Base-by-base conservation (phyloP, 1,140 invertebrate species). In the Tetranychus cinnabarinus region DNA sequence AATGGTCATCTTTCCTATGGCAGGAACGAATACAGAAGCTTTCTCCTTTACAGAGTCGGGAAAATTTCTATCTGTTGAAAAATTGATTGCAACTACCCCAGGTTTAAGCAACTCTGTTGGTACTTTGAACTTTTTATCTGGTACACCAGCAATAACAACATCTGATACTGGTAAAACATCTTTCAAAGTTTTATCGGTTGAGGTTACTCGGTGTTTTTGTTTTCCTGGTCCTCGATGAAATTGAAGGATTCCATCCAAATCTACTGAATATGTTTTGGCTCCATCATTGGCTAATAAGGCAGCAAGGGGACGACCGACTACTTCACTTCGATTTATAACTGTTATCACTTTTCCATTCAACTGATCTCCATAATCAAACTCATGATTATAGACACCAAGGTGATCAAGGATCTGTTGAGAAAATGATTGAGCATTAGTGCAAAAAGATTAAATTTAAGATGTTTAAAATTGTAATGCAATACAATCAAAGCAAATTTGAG, bases 1-100 rank as follows among this genome's bases (percentile, higher is more conserved):
- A 59, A 56, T 66, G 39, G 61, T 64, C 59, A 65, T 61, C 58
- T 58, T 63, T 58, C 63, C 61, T 37, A 64, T 66, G 3, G 54
- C 37, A 31, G 54, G 45, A 13, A 61, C 59, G 46, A 61, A 63
- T 42, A 63, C 47, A 15, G 59, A 57, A 36, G 62, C 62, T 39
- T 58, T 61, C 3, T 45, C n/a, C 36, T 48, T 54, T 3, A 63
- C 54, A 4, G 61, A 42, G 35, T 61, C 59, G n/a, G 50, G 59
- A 39, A 63, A 63, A 47, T 63, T 63, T 36, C 50, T 61, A 42
- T 39, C 39, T 37, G 52, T 46, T 8, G 62, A 61, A 58, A 63
- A 63, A 45, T 63, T 61, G 13, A 63, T 56, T 33, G 59, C 62
- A 31, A 63, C 39, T 35, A 61, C 59, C 12, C 55, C 55, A n/a